Conservation (phyloP, 2,888 invertebrate species). For the Acronicta aceris region DNA sequence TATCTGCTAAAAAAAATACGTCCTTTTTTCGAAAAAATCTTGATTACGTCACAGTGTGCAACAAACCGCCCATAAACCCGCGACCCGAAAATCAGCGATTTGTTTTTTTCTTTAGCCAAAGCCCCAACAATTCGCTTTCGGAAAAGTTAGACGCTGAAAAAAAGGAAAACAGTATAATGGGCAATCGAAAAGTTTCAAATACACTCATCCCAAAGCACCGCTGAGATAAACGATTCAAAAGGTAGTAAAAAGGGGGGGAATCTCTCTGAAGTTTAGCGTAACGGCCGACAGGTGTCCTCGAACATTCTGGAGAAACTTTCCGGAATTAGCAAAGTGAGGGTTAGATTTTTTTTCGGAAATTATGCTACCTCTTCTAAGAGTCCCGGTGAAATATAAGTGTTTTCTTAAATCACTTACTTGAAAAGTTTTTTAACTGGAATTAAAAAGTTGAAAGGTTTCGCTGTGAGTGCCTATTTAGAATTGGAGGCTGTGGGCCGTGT, state of each 20-base stretch:
- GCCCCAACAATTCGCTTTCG: slow-evolving; percentile 54
- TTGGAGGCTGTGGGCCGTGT: slow-evolving; percentile 32
- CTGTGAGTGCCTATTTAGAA: slow-evolving; percentile 53
- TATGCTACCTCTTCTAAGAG: slow-evolving; percentile 49
- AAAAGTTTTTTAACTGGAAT: slow-evolving; percentile 55
- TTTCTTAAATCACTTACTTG: slow-evolving; percentile 60
- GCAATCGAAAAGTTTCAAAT: slow-evolving; percentile 75
- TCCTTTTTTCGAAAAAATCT: slow-evolving; percentile 33
- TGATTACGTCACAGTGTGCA: slow-evolving; percentile 53
- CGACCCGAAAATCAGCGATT: slow-evolving; percentile 54
- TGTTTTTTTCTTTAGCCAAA: slow-evolving; percentile 43
- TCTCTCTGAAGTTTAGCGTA: slow-evolving; percentile 63
- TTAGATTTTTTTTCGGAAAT: slow-evolving; percentile 53
- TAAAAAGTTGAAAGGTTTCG: slow-evolving; percentile 59
- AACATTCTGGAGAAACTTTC: slow-evolving; percentile 59
- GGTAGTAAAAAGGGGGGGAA: slow-evolving; percentile 64
- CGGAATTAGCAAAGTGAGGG: slow-evolving; percentile 66
- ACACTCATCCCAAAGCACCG: slow-evolving; percentile 68
- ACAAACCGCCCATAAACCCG: slow-evolving; percentile 46
- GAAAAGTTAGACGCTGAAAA: slow-evolving; percentile 52
- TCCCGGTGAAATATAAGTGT: slow-evolving; percentile 58
- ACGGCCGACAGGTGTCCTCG: slow-evolving; percentile 75
- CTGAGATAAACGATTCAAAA: slow-evolving; percentile 72
- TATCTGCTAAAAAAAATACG: slow-evolving; percentile 30
- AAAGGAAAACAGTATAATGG: slow-evolving; percentile 71